These are phyloP conservation scores for Pangasius djambal DNA, from an alignment of 2,797 vertebrate species.

Conservation along the genomic window DNA sequence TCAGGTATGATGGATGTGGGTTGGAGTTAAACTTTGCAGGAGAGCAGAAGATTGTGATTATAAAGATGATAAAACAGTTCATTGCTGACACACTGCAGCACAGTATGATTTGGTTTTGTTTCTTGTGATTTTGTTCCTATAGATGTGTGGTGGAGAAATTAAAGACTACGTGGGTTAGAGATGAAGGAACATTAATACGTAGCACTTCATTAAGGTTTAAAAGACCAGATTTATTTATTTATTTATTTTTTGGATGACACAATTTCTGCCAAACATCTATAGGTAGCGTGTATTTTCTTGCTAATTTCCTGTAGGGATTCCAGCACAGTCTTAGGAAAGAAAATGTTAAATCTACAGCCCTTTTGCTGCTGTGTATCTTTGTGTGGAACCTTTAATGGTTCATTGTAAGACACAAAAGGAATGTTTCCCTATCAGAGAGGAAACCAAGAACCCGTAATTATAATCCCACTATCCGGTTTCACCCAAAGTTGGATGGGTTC, in stretches of 20 bases:
- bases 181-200: neutral
- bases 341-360: neutral
- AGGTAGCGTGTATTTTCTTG: neutral
- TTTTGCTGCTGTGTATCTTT: neutral
- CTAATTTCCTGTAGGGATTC: neutral
- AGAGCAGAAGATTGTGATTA: neutral
- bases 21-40: constrained; percentile 14
- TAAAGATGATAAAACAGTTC: neutral
- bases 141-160: neutral
- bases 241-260: neutral
- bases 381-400: neutral
- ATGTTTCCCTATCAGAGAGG: neutral
- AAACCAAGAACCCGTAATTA: neutral
- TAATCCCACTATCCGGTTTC: neutral
- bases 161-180: neutral
- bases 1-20: constrained; percentile 5
- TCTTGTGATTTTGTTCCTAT: neutral
- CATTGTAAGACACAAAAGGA: neutral
- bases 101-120: neutral
- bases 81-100: neutral
- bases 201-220: neutral
- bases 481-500: neutral
- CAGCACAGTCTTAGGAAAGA: neutral
- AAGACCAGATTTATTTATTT: too few relatives aligned
- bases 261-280: neutral